Evolutionary conservation across 2,888 invertebrate species (phyloP).

Genomic region (Lasioglossum calceatum): DNA sequence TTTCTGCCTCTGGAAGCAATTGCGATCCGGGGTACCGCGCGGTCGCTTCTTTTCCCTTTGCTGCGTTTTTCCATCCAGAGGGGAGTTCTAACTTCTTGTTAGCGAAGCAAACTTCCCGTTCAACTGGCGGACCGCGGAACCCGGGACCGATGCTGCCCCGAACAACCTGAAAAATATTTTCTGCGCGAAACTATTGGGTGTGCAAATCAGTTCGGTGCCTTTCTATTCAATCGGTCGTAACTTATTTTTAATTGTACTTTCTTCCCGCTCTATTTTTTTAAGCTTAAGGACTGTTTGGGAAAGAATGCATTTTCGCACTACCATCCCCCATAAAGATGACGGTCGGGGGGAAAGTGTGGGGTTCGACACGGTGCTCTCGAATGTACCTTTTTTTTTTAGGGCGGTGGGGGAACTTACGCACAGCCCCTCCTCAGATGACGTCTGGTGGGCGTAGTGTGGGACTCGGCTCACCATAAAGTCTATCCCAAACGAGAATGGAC

Average conservation of each 20-base stretch:
- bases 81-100: constrained; percentile 13
- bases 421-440: too few species aligned
- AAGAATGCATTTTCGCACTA: too few species aligned
- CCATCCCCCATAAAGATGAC: too few species aligned
- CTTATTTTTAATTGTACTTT: neutral
- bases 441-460: too few species aligned
- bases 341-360: too few species aligned
- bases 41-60: neutral
- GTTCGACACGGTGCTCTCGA: too few species aligned
- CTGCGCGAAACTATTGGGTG: neutral
- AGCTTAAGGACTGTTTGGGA: too few species aligned
- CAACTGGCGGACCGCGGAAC: neutral
- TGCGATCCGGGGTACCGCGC: constrained; percentile 5
- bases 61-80: neutral
- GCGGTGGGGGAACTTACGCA: too few species aligned
- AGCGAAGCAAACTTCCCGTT: constrained; percentile 14
- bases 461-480: too few species aligned
- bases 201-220: neutral
- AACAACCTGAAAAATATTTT: neutral
- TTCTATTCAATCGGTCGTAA: neutral
- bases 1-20: constrained; percentile 9
- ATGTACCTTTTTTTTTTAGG: too few species aligned
- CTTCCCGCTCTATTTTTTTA: too few species aligned
- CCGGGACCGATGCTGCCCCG: neutral
- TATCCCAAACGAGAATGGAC: too few species aligned